Conservation (phyloP, 1,140 invertebrate genomes). For the Drosophila biarmipes region DNA sequence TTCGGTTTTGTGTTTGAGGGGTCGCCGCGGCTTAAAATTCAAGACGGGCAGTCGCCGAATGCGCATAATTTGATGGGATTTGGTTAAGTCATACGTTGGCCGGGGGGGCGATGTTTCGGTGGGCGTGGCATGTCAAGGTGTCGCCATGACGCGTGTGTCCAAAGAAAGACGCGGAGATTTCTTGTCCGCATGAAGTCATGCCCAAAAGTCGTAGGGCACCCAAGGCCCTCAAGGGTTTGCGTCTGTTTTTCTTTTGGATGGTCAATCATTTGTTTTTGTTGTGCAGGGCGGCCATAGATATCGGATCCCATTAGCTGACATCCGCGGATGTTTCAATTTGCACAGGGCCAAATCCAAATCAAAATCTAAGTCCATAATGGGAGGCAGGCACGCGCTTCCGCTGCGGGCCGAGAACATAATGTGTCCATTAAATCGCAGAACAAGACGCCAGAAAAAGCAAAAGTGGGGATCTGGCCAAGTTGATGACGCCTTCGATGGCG, state of each 20-base stretch:
- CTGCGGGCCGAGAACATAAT: conserved; percentile 25
- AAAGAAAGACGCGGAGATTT: conserved; percentile 37
- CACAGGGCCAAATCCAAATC: conserved; percentile 37
- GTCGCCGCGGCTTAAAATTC: conserved; percentile 57
- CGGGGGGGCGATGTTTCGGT: conserved; percentile 2
- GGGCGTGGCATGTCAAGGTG: conserved; percentile 59
- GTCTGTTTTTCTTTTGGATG: background rate
- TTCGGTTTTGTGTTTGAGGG: background rate
- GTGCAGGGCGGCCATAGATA: conserved; percentile 11
- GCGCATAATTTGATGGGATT: conserved; percentile 79
- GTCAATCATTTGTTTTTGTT: conserved; percentile 34
- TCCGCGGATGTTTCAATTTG: conserved; percentile 69
- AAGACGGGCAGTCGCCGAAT: conserved; percentile 69
- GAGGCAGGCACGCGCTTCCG: conserved; percentile 69
- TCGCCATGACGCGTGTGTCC: conserved; percentile 39
- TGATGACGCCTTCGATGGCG: conserved; percentile 26
- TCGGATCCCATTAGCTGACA: conserved; percentile 33
- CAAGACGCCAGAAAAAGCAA: background rate
- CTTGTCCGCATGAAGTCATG: conserved; percentile 49
- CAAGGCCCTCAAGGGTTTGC: conserved; percentile 14
- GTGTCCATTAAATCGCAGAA: conserved; percentile 58
- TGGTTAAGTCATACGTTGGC: conserved; percentile 70
- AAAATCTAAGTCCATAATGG: conserved; percentile 51
- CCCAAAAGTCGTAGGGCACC: conserved; percentile 14
- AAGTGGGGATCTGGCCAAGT: background rate